Evolutionary conservation across 1,140 invertebrate species (phyloP).

Genomic region (Cheumatopsyche charites): DNA sequence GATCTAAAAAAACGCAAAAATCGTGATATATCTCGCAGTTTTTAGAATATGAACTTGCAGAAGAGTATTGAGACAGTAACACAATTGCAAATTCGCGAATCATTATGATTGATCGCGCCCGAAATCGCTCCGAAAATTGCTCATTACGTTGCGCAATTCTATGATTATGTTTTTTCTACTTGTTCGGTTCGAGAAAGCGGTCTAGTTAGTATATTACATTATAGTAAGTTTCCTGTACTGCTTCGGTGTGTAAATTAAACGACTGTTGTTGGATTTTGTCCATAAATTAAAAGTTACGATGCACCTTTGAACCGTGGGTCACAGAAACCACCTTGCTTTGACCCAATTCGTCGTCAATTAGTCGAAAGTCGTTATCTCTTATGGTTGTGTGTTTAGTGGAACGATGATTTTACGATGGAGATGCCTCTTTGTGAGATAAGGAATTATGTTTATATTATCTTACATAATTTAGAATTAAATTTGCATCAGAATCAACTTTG

Average conservation of each 20-base stretch:
- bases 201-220: neutral
- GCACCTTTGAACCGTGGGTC: conserved; percentile 1
- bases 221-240: neutral
- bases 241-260: no score
- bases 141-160: neutral
- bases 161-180: neutral
- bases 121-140: neutral
- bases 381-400: no score
- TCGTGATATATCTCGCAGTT: conserved; percentile 2
- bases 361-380: no score
- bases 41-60: no score
- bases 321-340: neutral
- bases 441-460: no score
- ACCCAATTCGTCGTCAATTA: no score
- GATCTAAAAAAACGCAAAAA: conserved; percentile 15
- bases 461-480: no score
- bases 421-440: no score
- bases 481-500: no score
- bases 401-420: no score
- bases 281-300: neutral
- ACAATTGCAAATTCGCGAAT: conserved; percentile 13
- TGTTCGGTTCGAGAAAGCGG: neutral
- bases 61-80: no score
- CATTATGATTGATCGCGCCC: conserved; percentile 14
- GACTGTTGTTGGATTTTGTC: no score